phyloP scores from a whole-genome alignment of 2,113 vertebrate genomes.

The Apteryx owenii region DNA sequence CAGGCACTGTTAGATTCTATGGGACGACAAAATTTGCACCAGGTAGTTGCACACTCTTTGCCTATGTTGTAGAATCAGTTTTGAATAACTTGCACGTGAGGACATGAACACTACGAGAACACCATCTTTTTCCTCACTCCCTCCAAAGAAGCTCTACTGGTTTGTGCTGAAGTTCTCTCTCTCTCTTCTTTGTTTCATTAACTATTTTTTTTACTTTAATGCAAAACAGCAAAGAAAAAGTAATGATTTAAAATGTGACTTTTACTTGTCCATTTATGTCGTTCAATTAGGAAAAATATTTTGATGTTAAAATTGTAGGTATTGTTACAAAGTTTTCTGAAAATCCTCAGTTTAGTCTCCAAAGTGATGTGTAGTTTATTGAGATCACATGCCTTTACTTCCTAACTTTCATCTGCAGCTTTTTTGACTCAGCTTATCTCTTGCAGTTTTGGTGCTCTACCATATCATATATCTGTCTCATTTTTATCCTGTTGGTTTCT shows the following conservation, averaged over 20 bases:
- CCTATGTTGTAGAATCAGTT: background rate
- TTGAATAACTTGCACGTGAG: background rate
- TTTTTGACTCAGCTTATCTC: background rate
- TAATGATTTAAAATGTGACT: background rate
- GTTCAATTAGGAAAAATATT: background rate
- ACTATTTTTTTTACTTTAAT: background rate
- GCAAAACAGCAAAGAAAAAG: background rate
- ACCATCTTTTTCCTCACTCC: background rate
- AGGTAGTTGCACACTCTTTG: slow-evolving; percentile 75
- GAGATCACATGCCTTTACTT: background rate
- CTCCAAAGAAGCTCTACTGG: background rate
- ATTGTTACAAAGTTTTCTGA: background rate
- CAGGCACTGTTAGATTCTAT: slow-evolving; percentile 88
- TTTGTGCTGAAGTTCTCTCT: background rate
- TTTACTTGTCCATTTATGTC: background rate
- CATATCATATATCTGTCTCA: background rate
- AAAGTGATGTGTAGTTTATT: background rate
- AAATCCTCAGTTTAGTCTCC: background rate
- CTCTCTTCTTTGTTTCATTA: background rate
- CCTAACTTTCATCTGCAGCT: background rate
- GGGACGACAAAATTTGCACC: slow-evolving; percentile 94
- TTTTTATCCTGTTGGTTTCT: background rate
- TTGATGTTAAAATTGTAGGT: background rate
- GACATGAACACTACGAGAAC: background rate
- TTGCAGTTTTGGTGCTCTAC: background rate